A percentile compares a stretch with the other conserved stretches of the same genome.
Conservation (phyloP, 1,140 invertebrate genomes). For the Andrena cerasifolii region DNA sequence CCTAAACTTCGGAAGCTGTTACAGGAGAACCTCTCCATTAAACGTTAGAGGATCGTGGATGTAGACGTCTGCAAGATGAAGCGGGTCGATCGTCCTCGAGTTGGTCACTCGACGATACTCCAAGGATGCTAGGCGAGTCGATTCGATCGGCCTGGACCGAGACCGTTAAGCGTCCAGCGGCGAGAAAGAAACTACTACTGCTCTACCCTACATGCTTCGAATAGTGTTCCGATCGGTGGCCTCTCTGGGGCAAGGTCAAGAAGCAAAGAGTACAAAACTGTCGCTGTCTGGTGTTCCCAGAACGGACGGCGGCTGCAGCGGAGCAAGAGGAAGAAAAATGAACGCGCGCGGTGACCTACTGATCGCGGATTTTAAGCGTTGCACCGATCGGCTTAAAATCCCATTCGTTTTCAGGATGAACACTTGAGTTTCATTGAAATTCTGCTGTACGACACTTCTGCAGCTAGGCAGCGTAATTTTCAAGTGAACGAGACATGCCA, state of each 20-base stretch:
- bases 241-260: slow-evolving; percentile 70
- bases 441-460: no score
- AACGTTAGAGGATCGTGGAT: no score
- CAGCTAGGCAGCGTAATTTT: no score
- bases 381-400: no score
- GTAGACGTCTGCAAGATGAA: no score
- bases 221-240: slow-evolving; percentile 52
- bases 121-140: slow-evolving; percentile 36
- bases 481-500: background rate
- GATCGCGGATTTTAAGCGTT: slow-evolving; percentile 59
- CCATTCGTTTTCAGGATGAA: no score
- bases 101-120: slow-evolving; percentile 34
- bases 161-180: slow-evolving; percentile 55
- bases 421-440: no score
- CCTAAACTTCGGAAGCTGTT: no score
- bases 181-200: slow-evolving; percentile 46
- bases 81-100: slow-evolving; percentile 23
- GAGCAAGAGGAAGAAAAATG: slow-evolving; percentile 43
- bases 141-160: slow-evolving; percentile 45
- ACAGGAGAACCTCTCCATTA: no score
- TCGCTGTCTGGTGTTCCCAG: slow-evolving; percentile 50
- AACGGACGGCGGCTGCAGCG: background rate
- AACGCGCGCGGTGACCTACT: slow-evolving; percentile 50
- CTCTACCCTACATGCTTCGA: slow-evolving; percentile 58
- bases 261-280: slow-evolving; percentile 68